Base-by-base conservation (phyloP, 2,888 invertebrate species). In the Parnassius mnemosyne region DNA sequence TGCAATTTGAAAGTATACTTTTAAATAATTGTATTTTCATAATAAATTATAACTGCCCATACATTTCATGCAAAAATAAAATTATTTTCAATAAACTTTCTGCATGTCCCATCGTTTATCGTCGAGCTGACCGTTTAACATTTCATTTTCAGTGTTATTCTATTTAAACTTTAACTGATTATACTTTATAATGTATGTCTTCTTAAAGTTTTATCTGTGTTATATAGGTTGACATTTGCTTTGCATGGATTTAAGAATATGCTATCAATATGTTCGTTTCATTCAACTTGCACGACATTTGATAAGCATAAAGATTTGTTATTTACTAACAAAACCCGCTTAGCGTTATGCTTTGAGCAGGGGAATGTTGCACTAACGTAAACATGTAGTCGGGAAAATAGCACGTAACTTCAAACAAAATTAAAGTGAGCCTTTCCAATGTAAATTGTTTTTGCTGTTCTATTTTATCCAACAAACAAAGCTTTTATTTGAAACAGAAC, bases 301-400 rank as follows among this genome's bases (percentile, higher is more conserved):
- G 55, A 52, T 56, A 61, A 61, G 44, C 51, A 43, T 50, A 56
- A 51, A 51, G 55, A 61, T 61, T 56, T 50, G 13, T 50, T 61
- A 56, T 56, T 55, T 55, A 61, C 44, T 61, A 56, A 55, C 54
- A 50, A 60, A 55, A 12, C 44, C 52, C 43, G 11, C 52, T 52
- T 11, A 43, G 25, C 53, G 9, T 58, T 52, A 52, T 25, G 25
- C 11, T 52, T 52, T 25, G 44, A 12, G 52, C 49, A 47, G 10
- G 44, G 13, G 52, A 58, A 52, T 44, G 12, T 46, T 58, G 44
- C 46, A 25, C 58, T 52, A 58, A 52, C 58, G 44, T 53, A 52
- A 58, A 53, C 34, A 46, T 52, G 44, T 25, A 50, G 13, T 52
- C 52, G 46, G 44, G 10, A 34, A 46, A 53, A 34, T 13, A 44